These are phyloP conservation scores for Ornithorhynchus anatinus DNA, from an alignment of 2,113 vertebrate species.

Conservation along the genomic window DNA sequence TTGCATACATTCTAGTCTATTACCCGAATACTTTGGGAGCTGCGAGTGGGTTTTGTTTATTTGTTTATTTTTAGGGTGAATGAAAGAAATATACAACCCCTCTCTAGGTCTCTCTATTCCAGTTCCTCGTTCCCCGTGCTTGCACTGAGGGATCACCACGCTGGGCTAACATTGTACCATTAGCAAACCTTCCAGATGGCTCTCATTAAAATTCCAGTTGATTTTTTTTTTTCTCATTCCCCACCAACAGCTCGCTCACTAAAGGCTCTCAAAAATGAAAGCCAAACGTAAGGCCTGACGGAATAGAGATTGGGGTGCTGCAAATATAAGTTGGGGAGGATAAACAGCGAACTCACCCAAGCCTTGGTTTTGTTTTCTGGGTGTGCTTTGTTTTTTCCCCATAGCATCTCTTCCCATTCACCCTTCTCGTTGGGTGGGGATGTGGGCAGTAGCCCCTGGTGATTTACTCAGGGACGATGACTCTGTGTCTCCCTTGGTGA, in stretches of 20 bases:
- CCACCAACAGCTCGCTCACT: slow-evolving; percentile 20
- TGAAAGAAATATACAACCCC: not conserved
- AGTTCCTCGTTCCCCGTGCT: not conserved
- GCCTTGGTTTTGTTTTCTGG: not conserved
- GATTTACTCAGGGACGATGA: not conserved
- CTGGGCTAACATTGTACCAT: slow-evolving; percentile 33
- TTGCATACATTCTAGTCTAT: not conserved
- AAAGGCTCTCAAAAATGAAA: slow-evolving; percentile 40
- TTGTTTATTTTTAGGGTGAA: not conserved
- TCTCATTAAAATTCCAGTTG: slow-evolving; percentile 63
- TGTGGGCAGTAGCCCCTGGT: accelerated
- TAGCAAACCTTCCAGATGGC: slow-evolving; percentile 65
- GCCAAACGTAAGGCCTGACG: slow-evolving; percentile 5
- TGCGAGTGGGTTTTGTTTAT: slow-evolving; percentile 6
- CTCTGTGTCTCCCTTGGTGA: not conserved
- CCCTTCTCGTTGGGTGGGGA: not conserved
- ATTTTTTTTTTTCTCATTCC: slow-evolving; percentile 11
- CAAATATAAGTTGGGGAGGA: not conserved
- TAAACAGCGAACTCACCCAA: not conserved
- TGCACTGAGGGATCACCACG: slow-evolving; percentile 38
- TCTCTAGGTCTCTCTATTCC: not conserved
- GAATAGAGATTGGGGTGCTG: not conserved
- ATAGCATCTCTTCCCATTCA: too few species aligned
- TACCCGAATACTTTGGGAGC: not conserved
- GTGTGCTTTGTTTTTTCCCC: not conserved